Evolutionary conservation across 2,797 vertebrate genomes (phyloP).

Genomic region (Enteromius mattozi): DNA sequence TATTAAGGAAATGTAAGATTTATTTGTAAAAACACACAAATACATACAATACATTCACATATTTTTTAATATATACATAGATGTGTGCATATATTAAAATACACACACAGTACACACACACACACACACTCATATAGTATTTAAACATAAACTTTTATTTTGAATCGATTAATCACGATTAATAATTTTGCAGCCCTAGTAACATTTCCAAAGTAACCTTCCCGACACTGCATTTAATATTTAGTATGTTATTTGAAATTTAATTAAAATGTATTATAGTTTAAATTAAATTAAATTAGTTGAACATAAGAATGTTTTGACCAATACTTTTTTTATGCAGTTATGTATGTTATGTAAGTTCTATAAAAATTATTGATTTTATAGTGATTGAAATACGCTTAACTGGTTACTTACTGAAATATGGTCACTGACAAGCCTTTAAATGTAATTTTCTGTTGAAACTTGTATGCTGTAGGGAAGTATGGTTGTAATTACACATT

Average conservation of each 20-base stretch:
- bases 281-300: not conserved
- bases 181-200: not conserved
- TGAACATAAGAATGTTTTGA: not conserved
- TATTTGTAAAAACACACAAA: too few relatives aligned
- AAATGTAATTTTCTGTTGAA: not conserved
- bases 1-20: too few relatives aligned
- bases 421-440: not conserved
- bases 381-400: not conserved
- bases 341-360: not conserved
- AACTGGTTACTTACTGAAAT: not conserved
- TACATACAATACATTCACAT: too few relatives aligned
- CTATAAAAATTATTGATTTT: not conserved
- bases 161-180: not conserved
- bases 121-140: too few relatives aligned
- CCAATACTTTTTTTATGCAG: too few relatives aligned
- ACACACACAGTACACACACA: too few relatives aligned
- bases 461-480: not conserved
- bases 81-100: too few relatives aligned
- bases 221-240: not conserved
- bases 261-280: not conserved
- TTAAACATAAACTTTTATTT: not conserved
- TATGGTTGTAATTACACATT: not conserved
- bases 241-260: not conserved
- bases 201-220: too few relatives aligned
- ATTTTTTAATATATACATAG: too few relatives aligned